Base-by-base conservation (phyloP, 2,888 invertebrate genomes). In the Drosophila rubida region DNA sequence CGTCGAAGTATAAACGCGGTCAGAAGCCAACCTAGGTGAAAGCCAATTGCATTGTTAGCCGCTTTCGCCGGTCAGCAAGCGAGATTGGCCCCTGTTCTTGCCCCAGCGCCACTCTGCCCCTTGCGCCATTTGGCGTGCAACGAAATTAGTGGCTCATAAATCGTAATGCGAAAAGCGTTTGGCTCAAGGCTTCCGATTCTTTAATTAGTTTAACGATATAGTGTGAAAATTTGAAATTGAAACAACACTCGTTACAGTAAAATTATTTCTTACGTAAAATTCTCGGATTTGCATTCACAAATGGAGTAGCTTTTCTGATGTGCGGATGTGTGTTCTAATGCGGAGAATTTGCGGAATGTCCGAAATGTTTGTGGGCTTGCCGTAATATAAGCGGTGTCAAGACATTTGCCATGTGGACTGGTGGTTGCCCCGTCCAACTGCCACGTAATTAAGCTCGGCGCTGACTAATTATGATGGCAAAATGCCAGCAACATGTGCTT, bases 31-130 rank as follows among this genome's bases (percentile, higher is more conserved):
- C 44, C 58, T 62, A 59, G 48, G 44, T 57, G 42, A 75, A 77
- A 66, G 75, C 75, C 83, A 80, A 70, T 77, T 74, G 77, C 74
- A 70, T 48, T 54, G 76, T 69, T 58, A 50, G 13, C 42, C 46
- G 22, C 57, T 53, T 59, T 46, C 39, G 39, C 49, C 61, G 23
- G 23, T 11, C 35, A 54, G 55, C 35, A 32, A 53, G 46, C 54
- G 44, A 32, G 23, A 41, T 19, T 32, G 32, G 14, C 45, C 22
- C 22, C 42, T 14, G 14, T 13, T 16, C 25, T 14, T 4, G 27
- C 23, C 8, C 3, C 16, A 14, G 7, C 14, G 9, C 32, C 32
- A 16, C 7, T 11, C 32, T 9, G 6, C 19, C 8, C 16, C 11
- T n/a, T 0, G 5, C 13, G 7, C 23, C 6, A n/a, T 6, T 7